Percentiles rank a stretch among this genome's conserved stretches.
phyloP scores from a whole-genome alignment of 2,888 invertebrate species.

The Deladenus siricidicola region DNA sequence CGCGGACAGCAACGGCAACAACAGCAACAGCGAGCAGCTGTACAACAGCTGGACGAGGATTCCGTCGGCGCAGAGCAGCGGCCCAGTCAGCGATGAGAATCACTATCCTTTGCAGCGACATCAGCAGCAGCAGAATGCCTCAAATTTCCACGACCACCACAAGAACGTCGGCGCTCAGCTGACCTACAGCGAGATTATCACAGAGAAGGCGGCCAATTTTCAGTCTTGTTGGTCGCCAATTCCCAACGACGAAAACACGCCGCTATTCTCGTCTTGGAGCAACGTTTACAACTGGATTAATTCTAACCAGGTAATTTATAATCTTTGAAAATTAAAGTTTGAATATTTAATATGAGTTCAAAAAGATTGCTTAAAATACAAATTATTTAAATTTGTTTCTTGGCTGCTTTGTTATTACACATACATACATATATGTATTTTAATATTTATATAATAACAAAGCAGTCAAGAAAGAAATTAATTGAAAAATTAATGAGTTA shows the following conservation, averaged over 20 bases:
- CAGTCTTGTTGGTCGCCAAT: conserved; percentile 12
- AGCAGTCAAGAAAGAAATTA: no score
- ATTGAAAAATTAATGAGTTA: no score
- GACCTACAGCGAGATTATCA: no score
- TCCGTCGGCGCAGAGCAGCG: neutral
- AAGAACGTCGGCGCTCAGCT: no score
- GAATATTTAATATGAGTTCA: no score
- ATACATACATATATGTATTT: no score
- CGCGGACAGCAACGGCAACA: neutral
- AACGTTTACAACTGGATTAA: conserved; percentile 25
- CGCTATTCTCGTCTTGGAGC: conserved; percentile 11
- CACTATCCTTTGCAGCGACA: neutral
- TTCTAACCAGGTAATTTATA: conserved; percentile 6
- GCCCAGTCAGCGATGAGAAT: neutral
- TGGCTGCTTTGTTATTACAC: no score
- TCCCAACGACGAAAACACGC: neutral
- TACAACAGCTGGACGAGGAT: neutral
- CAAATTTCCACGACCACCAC: no score
- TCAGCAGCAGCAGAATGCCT: neutral
- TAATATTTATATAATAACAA: no score
- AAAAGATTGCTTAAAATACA: no score
- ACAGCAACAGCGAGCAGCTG: neutral
- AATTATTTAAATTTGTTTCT: no score
- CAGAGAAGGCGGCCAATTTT: conserved; percentile 2
- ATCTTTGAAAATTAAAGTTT: no score